Conservation (phyloP, 2,797 vertebrate genomes). For the Syndactyla subalaris region DNA sequence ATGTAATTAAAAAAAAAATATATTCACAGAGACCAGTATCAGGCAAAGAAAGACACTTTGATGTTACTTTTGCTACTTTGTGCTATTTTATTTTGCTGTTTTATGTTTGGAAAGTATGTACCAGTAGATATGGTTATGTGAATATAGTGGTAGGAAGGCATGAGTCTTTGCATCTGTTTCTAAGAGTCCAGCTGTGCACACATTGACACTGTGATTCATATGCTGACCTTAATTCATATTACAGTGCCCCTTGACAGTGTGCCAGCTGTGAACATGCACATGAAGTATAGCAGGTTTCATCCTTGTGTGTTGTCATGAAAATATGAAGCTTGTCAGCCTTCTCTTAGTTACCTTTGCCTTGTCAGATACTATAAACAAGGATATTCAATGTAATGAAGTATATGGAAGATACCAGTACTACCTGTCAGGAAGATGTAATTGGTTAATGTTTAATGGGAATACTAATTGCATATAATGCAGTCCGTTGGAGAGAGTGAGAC, state of each 20-base stretch:
- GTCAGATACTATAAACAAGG: background rate
- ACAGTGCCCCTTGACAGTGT: constrained; percentile 32
- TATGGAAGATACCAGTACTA: background rate
- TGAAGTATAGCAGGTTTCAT: background rate
- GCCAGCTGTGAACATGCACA: constrained; percentile 23
- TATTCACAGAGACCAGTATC: background rate
- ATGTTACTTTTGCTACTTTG: background rate
- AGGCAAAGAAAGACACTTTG: background rate
- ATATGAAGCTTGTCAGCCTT: background rate
- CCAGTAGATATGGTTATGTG: background rate
- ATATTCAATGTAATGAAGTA: background rate
- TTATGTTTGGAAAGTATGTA: background rate
- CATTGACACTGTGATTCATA: constrained; percentile 3
- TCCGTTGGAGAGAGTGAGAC: background rate
- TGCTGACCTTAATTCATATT: constrained; percentile 47
- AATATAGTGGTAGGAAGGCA: background rate
- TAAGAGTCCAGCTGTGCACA: background rate
- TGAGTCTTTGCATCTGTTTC: background rate
- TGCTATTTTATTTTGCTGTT: background rate
- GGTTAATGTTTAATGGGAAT: background rate
- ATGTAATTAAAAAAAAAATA: background rate
- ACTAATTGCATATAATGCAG: background rate
- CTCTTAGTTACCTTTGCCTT: background rate
- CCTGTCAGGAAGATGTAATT: background rate
- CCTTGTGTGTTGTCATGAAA: constrained; percentile 1